A percentile compares a stretch with the other conserved stretches of the same genome.
Evolutionary conservation across 37 sponge, comb jelly and placozoan species (phyloP).

Genomic region (Petrosia ficiformis): DNA sequence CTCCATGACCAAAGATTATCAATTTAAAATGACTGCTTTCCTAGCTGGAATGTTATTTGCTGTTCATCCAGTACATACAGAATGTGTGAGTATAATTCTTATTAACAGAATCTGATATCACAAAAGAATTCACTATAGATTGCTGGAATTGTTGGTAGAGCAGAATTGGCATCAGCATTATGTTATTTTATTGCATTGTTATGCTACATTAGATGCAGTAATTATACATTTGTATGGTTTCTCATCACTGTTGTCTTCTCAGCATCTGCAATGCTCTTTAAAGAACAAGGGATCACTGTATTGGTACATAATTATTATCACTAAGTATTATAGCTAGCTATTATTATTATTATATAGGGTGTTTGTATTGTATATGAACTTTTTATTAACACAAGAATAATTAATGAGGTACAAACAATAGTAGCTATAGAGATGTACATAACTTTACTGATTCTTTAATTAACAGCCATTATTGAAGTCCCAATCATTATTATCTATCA

Average conservation of each 20-base stretch:
- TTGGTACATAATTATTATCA: slow-evolving; percentile 41
- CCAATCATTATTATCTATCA: background rate
- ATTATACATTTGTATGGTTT: background rate
- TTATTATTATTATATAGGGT: slow-evolving; percentile 28
- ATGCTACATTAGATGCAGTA: background rate
- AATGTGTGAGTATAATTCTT: slow-evolving; percentile 44
- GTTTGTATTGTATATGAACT: slow-evolving; percentile 50
- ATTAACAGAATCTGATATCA: background rate
- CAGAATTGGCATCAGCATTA: slow-evolving; percentile 69
- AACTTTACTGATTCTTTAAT: background rate
- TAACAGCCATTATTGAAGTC: background rate
- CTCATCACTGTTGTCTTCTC: slow-evolving; percentile 24
- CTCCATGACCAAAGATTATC: background rate
- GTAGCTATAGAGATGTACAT: background rate
- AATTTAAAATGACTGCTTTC: background rate
- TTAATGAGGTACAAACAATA: background rate
- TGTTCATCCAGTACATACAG: slow-evolving; percentile 81
- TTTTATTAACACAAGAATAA: slow-evolving; percentile 7
- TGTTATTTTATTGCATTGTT: slow-evolving; percentile 46
- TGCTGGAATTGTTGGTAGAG: slow-evolving; percentile 76
- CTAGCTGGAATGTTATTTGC: slow-evolving; percentile 69
- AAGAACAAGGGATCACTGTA: slow-evolving; percentile 78
- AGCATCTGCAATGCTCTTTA: slow-evolving; percentile 64
- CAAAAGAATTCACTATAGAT: slow-evolving; percentile 27
- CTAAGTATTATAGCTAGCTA: background rate